phyloP scores from a whole-genome alignment of 2,888 invertebrate species.

The Leptinotarsa juncta region DNA sequence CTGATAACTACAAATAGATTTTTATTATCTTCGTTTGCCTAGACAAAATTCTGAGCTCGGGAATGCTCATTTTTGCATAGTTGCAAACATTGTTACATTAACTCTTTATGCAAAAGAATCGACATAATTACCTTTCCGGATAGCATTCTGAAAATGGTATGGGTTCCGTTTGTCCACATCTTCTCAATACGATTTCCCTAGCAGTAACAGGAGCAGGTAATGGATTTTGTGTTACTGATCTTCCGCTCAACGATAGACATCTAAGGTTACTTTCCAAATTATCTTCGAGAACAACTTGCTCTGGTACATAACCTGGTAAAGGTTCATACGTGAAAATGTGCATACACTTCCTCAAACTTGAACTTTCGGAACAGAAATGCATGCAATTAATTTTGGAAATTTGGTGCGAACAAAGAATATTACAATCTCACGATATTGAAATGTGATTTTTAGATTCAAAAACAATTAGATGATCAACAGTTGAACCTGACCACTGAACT shows the following conservation, averaged over 20 bases:
- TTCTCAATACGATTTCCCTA: slow-evolving; percentile 70
- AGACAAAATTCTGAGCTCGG: neutral
- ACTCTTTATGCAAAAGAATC: too few species aligned
- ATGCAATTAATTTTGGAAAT: slow-evolving; percentile 44
- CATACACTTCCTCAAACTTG: slow-evolving; percentile 51
- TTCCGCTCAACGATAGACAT: slow-evolving; percentile 49
- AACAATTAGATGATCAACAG: neutral
- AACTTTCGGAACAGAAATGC: slow-evolving; percentile 48
- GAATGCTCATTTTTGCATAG: too few species aligned
- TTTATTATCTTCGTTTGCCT: too few species aligned
- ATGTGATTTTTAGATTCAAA: neutral
- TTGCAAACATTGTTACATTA: too few species aligned
- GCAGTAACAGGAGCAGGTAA: slow-evolving; percentile 56
- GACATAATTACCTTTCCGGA: slow-evolving; percentile 70
- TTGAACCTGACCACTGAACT: neutral
- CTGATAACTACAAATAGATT: neutral
- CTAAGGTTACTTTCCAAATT: slow-evolving; percentile 52
- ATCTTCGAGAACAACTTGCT: slow-evolving; percentile 42
- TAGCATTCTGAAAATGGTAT: slow-evolving; percentile 76
- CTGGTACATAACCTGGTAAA: slow-evolving; percentile 57
- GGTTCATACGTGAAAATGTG: slow-evolving; percentile 54
- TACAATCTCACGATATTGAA: neutral
- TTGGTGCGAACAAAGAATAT: slow-evolving; percentile 9
- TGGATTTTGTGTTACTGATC: slow-evolving; percentile 23
- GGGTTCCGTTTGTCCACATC: slow-evolving; percentile 75